A percentile compares a stretch with the other conserved stretches of the same genome.
phyloP scores from a whole-genome alignment of 1,140 invertebrate genomes.

The Drosophila ananassae region DNA sequence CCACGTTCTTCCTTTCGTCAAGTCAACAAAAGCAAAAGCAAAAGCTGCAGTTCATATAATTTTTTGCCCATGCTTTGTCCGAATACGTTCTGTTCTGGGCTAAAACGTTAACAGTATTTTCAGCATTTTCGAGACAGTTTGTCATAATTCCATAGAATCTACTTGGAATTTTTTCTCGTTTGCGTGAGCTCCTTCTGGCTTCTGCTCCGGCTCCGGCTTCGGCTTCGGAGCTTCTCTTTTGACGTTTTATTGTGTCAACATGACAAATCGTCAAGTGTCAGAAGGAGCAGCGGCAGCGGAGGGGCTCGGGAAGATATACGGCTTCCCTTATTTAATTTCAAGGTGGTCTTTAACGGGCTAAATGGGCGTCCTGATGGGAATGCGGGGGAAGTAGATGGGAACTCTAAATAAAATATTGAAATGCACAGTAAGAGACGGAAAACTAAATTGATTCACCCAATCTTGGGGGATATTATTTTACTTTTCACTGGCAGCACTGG shows the following conservation, averaged over 20 bases:
- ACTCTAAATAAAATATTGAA: neutral
- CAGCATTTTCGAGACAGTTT: constrained; percentile 81
- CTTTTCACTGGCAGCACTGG: neutral
- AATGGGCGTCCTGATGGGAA: constrained; percentile 25
- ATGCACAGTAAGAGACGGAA: neutral
- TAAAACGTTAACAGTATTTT: constrained; percentile 80
- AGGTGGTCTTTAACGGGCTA: constrained; percentile 57
- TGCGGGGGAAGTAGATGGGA: too few relatives aligned
- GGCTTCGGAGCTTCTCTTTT: constrained; percentile 32
- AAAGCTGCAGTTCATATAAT: constrained; percentile 58
- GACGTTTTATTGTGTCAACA: constrained; percentile 78
- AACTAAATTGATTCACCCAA: too few relatives aligned
- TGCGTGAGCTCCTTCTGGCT: constrained; percentile 16
- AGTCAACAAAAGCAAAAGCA: constrained; percentile 72
- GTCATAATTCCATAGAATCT: constrained; percentile 80
- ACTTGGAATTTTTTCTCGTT: constrained; percentile 40
- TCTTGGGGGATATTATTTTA: neutral
- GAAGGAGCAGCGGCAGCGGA: constrained; percentile 13
- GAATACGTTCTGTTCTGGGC: constrained; percentile 37
- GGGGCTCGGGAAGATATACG: neutral
- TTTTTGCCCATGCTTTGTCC: constrained; percentile 39
- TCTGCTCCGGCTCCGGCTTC: neutral
- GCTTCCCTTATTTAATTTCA: constrained; percentile 72
- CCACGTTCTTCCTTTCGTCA: constrained; percentile 58
- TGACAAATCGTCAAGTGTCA: constrained; percentile 78